A percentile compares a stretch with the other conserved stretches of the same genome.
Evolutionary conservation across 1,140 invertebrate genomes (phyloP).

Genomic region (Anastrepha obliqua): DNA sequence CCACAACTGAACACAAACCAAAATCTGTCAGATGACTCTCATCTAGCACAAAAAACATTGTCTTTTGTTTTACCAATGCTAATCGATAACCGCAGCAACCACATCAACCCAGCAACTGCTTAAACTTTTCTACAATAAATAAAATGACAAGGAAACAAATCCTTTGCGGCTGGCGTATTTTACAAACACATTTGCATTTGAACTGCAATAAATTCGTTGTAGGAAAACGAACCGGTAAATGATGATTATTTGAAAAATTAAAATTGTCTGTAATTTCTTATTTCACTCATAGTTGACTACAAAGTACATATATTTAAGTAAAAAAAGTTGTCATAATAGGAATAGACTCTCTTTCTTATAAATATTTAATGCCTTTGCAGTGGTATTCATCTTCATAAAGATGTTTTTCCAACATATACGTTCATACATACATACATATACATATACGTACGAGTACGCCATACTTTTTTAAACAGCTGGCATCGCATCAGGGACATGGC

Average conservation of each 20-base stretch:
- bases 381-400: neutral
- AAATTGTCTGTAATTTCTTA: too few relatives aligned
- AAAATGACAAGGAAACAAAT: neutral
- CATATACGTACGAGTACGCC: neutral
- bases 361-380: neutral
- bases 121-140: neutral
- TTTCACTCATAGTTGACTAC: too few relatives aligned
- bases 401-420: neutral
- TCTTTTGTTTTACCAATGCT: neutral
- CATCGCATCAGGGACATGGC: conserved; percentile 42
- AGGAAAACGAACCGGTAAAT: too few relatives aligned
- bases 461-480: neutral
- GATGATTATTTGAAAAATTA: too few relatives aligned
- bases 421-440: neutral
- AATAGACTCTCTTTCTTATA: neutral
- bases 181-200: neutral
- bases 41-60: neutral
- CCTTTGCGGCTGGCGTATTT: neutral
- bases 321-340: too few relatives aligned
- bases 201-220: neutral
- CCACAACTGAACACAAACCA: neutral
- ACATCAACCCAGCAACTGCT: neutral
- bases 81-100: neutral
- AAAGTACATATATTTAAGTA: too few relatives aligned
- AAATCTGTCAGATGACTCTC: neutral